These are phyloP conservation scores for Diplodus puntazzo DNA, from an alignment of 2,797 vertebrate genomes.

Conservation along the genomic window DNA sequence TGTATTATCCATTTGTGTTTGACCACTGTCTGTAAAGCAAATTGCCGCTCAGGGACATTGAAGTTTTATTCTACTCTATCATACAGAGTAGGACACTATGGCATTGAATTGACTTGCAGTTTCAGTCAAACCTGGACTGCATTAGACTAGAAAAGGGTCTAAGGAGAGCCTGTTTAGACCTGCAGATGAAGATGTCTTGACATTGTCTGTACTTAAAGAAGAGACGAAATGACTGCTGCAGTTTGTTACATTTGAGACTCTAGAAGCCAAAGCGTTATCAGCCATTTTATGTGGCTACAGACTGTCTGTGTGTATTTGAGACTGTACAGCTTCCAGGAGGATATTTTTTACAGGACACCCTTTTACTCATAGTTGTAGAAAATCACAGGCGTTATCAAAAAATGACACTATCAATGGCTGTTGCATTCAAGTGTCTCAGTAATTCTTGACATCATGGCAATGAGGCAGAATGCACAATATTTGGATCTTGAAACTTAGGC, in stretches of 20 bases:
- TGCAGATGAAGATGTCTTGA: neutral
- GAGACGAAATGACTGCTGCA: neutral
- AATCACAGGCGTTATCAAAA: too few species aligned
- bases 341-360: too few species aligned
- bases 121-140: neutral
- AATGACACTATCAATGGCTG: too few species aligned
- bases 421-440: too few species aligned
- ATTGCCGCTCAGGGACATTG: neutral
- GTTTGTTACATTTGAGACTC: neutral
- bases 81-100: too few species aligned
- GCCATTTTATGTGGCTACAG: too few species aligned
- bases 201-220: neutral
- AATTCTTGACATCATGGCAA: neutral
- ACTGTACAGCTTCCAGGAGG: too few species aligned
- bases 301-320: too few species aligned
- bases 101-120: neutral
- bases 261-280: neutral
- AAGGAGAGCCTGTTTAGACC: neutral
- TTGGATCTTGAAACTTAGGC: neutral
- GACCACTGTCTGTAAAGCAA: neutral
- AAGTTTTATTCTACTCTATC: neutral
- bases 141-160: too few species aligned
- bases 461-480: too few species aligned
- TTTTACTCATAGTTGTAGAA: too few species aligned
- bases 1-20: neutral